A percentile compares a stretch with the other conserved stretches of the same genome.
Evolutionary conservation across 2,113 vertebrate genomes (phyloP).

Genomic region (Pristiophorus japonicus): DNA sequence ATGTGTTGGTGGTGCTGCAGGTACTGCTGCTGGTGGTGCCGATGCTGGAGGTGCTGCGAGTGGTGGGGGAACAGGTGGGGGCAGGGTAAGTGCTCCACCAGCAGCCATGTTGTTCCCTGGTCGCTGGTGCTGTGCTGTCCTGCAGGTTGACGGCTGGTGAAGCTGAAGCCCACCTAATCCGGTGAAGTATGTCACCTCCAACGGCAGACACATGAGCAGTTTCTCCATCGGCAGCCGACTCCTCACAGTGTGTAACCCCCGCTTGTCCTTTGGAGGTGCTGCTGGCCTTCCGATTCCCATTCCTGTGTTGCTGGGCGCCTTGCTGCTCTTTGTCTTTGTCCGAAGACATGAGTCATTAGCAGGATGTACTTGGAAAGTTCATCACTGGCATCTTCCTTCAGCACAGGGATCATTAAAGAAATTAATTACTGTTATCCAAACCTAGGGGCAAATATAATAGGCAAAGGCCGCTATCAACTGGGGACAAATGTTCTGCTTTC

Average conservation of each 20-base stretch:
- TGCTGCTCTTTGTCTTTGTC: background rate
- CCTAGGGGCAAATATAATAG: background rate
- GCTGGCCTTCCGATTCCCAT: background rate
- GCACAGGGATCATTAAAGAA: background rate
- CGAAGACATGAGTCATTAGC: background rate
- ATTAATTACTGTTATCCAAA: background rate
- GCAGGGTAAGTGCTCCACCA: background rate
- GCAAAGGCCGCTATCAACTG: background rate
- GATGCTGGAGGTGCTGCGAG: no score
- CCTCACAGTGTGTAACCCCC: background rate
- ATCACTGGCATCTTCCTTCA: background rate
- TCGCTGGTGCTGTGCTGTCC: background rate
- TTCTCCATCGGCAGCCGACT: background rate
- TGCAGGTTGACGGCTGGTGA: background rate
- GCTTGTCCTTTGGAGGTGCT: background rate
- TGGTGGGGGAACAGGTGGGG: background rate
- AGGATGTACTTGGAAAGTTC: background rate
- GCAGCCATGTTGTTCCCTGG: background rate
- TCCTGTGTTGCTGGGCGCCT: background rate
- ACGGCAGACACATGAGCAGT: no score
- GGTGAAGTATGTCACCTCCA: background rate
- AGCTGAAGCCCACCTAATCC: background rate
- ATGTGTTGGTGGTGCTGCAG: background rate
- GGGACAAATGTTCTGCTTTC: background rate
- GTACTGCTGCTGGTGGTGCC: no score